These are phyloP conservation scores for Orientallactaga bullata DNA, from an alignment of 2,113 vertebrate genomes.

Conservation along the genomic window DNA sequence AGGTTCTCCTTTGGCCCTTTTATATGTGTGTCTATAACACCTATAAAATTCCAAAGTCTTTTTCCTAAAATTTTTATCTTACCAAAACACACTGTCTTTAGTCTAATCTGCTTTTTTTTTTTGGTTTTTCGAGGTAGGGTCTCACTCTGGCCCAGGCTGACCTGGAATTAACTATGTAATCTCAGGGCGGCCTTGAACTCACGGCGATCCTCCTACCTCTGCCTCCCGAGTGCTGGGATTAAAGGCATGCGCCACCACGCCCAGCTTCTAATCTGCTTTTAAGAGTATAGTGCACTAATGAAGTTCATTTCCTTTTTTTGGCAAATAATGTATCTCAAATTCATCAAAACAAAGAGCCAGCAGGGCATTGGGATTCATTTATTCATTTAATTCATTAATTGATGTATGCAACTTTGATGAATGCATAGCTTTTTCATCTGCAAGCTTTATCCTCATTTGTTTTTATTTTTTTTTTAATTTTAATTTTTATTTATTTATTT, in stretches of 20 bases:
- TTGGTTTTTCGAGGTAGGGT: too few relatives aligned
- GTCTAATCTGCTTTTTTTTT: not conserved
- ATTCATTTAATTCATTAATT: not conserved
- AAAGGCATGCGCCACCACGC: too few relatives aligned
- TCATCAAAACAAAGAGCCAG: not conserved
- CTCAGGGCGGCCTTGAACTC: too few relatives aligned
- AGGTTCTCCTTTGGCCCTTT: not conserved
- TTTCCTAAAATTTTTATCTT: not conserved
- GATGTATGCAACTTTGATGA: not conserved
- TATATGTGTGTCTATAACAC: not conserved
- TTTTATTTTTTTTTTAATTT: too few relatives aligned
- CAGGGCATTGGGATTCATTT: not conserved
- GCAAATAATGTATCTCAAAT: not conserved
- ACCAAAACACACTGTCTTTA: not conserved
- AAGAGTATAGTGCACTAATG: not conserved
- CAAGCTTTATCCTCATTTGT: not conserved
- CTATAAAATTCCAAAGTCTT: not conserved
- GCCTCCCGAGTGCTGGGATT: too few relatives aligned
- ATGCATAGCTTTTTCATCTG: not conserved
- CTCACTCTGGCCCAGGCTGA: too few relatives aligned
- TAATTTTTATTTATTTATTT: too few relatives aligned
- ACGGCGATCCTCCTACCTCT: too few relatives aligned
- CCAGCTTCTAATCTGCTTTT: not conserved
- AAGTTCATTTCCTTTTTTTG: not conserved
- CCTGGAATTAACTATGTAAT: too few relatives aligned